Evolutionary conservation across 1,140 invertebrate genomes (phyloP), one percentile per base, ranked within the genome.

Genomic region (Drosophila ficusphila): DNA sequence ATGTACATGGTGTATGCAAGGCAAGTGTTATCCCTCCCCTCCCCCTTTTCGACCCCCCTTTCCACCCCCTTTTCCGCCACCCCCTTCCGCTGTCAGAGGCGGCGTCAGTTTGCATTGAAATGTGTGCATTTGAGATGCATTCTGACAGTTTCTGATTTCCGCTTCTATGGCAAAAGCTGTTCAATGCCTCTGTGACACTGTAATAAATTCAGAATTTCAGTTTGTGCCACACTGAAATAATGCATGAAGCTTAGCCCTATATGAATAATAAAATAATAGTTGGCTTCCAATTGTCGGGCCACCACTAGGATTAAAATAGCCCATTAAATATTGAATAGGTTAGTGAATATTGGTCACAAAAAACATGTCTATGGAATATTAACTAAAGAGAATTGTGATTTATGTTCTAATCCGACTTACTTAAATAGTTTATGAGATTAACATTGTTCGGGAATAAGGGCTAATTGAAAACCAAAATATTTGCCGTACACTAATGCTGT

Each of bases 121-220:
- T 65, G 44, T 74, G 36, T 74, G 58, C 51, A 56, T 74, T 56
- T 74, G 58, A 74, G 34, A 58, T 67, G 70, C 67, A 72, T 71
- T 72, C 70, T 65, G 71, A 73, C 70, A 74, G 70, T 74, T 74
- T 73, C 69, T 67, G 69, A 74, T 65, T 74, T 74, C 49, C 58
- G 49, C 46, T 31, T 23, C 31, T 25, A 34, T 9, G 23, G 52
- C 38, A 9, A 34, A 57, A 54, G 54, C 48, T 31, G 48, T 14
- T 34, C 21, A 31, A 31, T 57, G 48, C 47, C 29, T 23, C 14
- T 16, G 14, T 23, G 47, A 34, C 48, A 57, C 54, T 57, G 54
- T n/a, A 57, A 21, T 53, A 29, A 57, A n/a, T 19, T 9, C 31
- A 29, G 12, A 16, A 21, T 16, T 31, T 8, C 21, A 14, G 41